Evolutionary conservation across 2,113 vertebrate species (phyloP), one percentile per base, ranked within the genome.

Genomic region (Galbula dea): DNA sequence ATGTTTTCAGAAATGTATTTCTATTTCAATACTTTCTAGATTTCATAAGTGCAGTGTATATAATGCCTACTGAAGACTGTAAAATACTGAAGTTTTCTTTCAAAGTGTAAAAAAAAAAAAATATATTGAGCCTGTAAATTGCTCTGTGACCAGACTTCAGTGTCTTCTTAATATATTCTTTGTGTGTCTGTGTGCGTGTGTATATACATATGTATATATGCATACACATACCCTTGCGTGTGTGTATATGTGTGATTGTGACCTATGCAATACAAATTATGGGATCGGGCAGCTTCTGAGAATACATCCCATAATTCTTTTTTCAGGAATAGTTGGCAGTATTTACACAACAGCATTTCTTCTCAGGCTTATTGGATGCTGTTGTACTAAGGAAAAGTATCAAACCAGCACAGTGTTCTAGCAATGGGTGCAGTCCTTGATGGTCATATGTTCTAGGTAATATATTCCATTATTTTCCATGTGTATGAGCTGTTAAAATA

Each of bases 181-280:
- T 96, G 96, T 96, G 97, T 97, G 97, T 97, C 81, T 94, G 95
- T 39, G 65, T 24, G 15, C 81, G 89, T 95, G 95, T 81, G 55
- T 95, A 93, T 98, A 95, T 86, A 97, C 93, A 62, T 69, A 57
- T 13, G 5, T 89, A 55, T 95, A 69, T 92, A 68, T 3, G 66
- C 66, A 65, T 77, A 89, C 93, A 83, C 73, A 29, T 45, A 27
- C 30, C 36, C 58, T 75, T 78, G 61, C 39, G 95, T 97, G 94
- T 97, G 94, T 95, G 96, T 98, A 95, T 97, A 93, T 97, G 97
- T 98, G 98, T 98, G 98, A 96, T 92, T 97, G 98, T 98, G 98
- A 98, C 98, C 98, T 99, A 99, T 99, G 98, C 99, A 99, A 99
- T 98, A 97, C 94, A 94, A 91, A 97, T 97, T 98, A 96, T 97